Evolutionary conservation across 2,888 invertebrate species (phyloP).

Genomic region (Acrobasis consociella): DNA sequence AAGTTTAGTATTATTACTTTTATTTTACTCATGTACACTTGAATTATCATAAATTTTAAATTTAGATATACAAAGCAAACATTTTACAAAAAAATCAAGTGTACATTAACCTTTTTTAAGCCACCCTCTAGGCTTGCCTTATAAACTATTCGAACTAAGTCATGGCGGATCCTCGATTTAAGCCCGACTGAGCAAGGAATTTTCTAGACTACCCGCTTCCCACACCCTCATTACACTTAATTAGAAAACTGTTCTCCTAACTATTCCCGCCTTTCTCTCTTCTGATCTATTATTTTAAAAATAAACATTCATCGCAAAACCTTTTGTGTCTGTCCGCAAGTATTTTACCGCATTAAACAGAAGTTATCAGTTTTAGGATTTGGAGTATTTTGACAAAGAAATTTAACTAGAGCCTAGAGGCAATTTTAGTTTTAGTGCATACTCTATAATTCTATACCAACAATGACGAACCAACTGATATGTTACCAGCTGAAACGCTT

Average conservation of each 20-base stretch:
- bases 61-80: too few relatives aligned
- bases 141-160: constrained; percentile 13
- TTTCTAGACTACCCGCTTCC: constrained; percentile 10
- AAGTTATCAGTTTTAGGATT: too few relatives aligned
- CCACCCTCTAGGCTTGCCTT: background rate
- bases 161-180: constrained; percentile 6
- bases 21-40: too few relatives aligned
- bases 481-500: too few relatives aligned
- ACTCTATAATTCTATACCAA: too few relatives aligned
- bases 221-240: constrained; percentile 19
- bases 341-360: background rate
- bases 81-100: too few relatives aligned
- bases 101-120: too few relatives aligned
- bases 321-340: background rate
- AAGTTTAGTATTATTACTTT: too few relatives aligned
- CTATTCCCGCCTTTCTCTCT: constrained; percentile 2
- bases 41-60: too few relatives aligned
- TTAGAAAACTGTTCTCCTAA: constrained; percentile 16
- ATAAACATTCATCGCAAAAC: background rate
- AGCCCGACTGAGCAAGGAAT: constrained; percentile 13
- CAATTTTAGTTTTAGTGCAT: too few relatives aligned
- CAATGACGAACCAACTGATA: too few relatives aligned
- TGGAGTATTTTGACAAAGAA: background rate
- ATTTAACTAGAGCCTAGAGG: too few relatives aligned
- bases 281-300: constrained; percentile 1